Conservation (phyloP, 2,113 vertebrate genomes). For the Spea bombifrons region DNA sequence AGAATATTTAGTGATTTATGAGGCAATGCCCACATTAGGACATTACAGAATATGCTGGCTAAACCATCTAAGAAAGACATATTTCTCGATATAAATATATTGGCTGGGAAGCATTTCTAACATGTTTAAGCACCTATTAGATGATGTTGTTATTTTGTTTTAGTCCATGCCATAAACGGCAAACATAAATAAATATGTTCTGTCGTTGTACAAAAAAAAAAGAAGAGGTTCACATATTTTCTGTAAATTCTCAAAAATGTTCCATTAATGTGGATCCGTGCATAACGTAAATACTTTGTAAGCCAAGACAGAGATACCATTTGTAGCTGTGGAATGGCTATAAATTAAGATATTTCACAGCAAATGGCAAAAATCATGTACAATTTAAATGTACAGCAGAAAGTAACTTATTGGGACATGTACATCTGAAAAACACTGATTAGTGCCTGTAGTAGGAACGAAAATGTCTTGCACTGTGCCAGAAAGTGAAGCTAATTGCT, state of each 20-base stretch:
- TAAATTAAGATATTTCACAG: slow-evolving; percentile 25
- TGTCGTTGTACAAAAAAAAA: no score
- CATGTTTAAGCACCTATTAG: no score
- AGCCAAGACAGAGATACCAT: not conserved
- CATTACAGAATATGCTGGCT: no score
- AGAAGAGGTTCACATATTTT: no score
- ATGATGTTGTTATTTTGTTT: not conserved
- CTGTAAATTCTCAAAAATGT: no score
- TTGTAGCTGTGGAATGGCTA: slow-evolving; percentile 3
- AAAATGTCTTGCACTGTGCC: slow-evolving; percentile 36
- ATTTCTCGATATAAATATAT: no score
- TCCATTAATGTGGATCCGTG: no score
- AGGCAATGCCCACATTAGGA: no score
- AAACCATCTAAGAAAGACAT: no score
- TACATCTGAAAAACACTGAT: slow-evolving; percentile 35
- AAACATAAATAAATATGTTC: not conserved
- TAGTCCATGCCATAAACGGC: not conserved
- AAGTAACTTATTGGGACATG: slow-evolving; percentile 1
- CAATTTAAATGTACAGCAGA: slow-evolving; percentile 3
- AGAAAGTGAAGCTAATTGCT: slow-evolving; percentile 45
- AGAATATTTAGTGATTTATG: no score
- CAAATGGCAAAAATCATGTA: slow-evolving; percentile 4
- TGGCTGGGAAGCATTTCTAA: no score
- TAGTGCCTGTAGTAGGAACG: slow-evolving; percentile 29
- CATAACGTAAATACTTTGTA: not conserved